phyloP scores from a whole-genome alignment of 2,113 vertebrate genomes.

The Trachemys scripta region DNA sequence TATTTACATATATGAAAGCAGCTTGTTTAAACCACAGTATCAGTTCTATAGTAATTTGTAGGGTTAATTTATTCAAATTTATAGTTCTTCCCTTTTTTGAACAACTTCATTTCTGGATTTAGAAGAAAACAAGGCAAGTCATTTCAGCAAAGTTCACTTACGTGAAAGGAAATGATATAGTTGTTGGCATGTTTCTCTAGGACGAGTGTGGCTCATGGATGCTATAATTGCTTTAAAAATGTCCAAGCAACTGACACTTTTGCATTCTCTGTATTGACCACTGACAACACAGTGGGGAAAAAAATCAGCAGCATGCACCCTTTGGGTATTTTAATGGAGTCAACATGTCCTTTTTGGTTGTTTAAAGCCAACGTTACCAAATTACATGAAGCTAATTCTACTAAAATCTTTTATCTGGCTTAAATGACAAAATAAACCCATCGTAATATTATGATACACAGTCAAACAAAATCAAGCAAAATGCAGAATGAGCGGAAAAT shows the following conservation, averaged over 20 bases:
- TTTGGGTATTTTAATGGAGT: slow-evolving; percentile 30
- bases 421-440: slow-evolving; percentile 1
- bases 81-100: slow-evolving; percentile 44
- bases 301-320: slow-evolving; percentile 6
- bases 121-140: slow-evolving; percentile 68
- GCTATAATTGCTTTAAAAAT: slow-evolving; percentile 70
- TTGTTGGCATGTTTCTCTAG: slow-evolving; percentile 77
- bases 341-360: slow-evolving; percentile 6
- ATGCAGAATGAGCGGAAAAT: slow-evolving; percentile 16
- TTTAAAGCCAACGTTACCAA: slow-evolving; percentile 1
- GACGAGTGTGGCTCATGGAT: slow-evolving; percentile 83
- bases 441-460: neutral
- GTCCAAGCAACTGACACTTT: slow-evolving; percentile 70
- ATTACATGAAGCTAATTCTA: neutral
- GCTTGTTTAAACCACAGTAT: slow-evolving; percentile 47
- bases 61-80: slow-evolving; percentile 64
- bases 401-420: slow-evolving; percentile 1
- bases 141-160: slow-evolving; percentile 66
- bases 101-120: slow-evolving; percentile 44
- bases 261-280: slow-evolving; percentile 63
- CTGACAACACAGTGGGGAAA: slow-evolving; percentile 55
- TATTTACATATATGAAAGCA: slow-evolving; percentile 55
- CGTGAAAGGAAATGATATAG: slow-evolving; percentile 77
- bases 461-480: slow-evolving; percentile 26
- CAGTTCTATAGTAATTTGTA: slow-evolving; percentile 51